Conservation (phyloP, 1,140 invertebrate species). For the Zaprionus lachaisei region DNA sequence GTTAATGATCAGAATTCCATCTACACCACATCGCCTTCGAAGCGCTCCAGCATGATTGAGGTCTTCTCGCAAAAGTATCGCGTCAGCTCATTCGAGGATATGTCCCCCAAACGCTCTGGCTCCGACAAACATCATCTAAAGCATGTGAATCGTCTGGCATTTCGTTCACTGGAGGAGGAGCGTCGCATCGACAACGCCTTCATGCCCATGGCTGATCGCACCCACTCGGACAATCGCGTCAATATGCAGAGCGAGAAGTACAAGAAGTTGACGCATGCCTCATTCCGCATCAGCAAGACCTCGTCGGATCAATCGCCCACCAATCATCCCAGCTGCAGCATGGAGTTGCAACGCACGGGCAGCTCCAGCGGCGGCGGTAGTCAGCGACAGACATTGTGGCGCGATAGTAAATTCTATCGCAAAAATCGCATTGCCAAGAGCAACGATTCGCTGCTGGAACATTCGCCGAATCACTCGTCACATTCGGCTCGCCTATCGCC, state of each 20-base stretch:
- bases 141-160: slow-evolving; percentile 80
- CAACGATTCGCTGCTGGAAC: slow-evolving; percentile 81
- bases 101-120: slow-evolving; percentile 65
- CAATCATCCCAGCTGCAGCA: slow-evolving; percentile 47
- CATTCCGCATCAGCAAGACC: slow-evolving; percentile 80
- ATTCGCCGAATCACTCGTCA: slow-evolving; percentile 60
- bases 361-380: slow-evolving; percentile 36
- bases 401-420: slow-evolving; percentile 83
- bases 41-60: slow-evolving; percentile 80
- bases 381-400: slow-evolving; percentile 74
- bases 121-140: slow-evolving; percentile 72
- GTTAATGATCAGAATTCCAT: slow-evolving; percentile 84
- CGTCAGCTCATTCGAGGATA: slow-evolving; percentile 84
- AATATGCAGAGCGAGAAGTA: slow-evolving; percentile 83
- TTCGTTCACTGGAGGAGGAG: slow-evolving; percentile 83
- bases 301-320: slow-evolving; percentile 60
- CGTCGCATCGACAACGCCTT: slow-evolving; percentile 84
- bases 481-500: slow-evolving; percentile 71
- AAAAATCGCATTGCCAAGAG: slow-evolving; percentile 84
- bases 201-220: slow-evolving; percentile 79
- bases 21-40: slow-evolving; percentile 84
- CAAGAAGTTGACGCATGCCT: slow-evolving; percentile 82
- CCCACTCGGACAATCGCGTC: slow-evolving; percentile 83
- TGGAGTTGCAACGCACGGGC: slow-evolving; percentile 70
- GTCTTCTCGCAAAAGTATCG: slow-evolving; percentile 84